Evolutionary conservation across 2,888 invertebrate genomes (phyloP).

Genomic region (Drosophila birchii): DNA sequence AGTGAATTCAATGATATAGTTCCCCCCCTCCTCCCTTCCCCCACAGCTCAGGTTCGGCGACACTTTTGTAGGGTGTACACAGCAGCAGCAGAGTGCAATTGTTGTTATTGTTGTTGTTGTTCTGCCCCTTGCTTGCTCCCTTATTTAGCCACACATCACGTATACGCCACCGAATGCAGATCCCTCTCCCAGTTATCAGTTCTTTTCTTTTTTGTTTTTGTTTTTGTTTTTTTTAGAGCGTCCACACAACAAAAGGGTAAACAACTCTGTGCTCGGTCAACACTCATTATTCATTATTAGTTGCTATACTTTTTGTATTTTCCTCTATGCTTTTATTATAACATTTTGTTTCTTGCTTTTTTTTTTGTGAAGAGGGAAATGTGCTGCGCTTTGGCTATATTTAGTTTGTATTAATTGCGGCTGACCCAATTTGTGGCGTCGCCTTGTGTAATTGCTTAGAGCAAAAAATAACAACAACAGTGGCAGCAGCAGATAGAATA

Average conservation of each 20-base stretch:
- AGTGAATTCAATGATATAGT: neutral
- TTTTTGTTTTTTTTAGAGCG: constrained; percentile 16
- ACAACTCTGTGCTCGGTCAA: constrained; percentile 37
- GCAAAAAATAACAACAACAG: constrained; percentile 4
- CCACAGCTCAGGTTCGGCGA: neutral
- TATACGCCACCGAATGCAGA: constrained; percentile 34
- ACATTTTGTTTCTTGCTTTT: neutral
- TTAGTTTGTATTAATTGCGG: constrained; percentile 75
- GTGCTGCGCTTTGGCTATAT: constrained; percentile 61
- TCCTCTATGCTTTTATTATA: constrained; percentile 15
- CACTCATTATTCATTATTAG: constrained; percentile 38
- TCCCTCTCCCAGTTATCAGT: constrained; percentile 16
- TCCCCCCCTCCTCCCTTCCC: no score
- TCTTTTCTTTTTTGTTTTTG: neutral
- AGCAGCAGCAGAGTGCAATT: neutral
- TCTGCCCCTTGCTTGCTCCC: neutral
- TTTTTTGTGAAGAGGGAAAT: constrained; percentile 42
- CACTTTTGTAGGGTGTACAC: constrained; percentile 4
- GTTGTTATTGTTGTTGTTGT: constrained; percentile 1
- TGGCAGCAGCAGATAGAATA: neutral
- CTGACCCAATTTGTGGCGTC: constrained; percentile 69
- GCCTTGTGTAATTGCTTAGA: constrained; percentile 60
- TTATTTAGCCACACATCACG: constrained; percentile 35
- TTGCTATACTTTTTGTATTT: constrained; percentile 17
- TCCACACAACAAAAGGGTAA: constrained; percentile 33